Conservation (phyloP, 2,888 invertebrate species). For the Coenonympha arcania region DNA sequence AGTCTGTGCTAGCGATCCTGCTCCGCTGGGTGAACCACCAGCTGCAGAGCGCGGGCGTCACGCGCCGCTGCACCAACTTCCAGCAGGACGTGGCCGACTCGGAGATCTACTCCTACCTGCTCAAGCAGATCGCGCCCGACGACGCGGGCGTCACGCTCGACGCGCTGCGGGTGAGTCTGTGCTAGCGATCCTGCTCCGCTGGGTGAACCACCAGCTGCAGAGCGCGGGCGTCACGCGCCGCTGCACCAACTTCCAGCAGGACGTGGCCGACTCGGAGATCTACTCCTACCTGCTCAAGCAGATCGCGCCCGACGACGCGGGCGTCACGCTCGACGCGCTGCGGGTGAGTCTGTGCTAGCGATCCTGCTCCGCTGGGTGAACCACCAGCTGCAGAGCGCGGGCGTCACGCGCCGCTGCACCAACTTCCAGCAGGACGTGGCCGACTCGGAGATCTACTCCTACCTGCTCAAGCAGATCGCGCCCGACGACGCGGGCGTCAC, state of each 20-base stretch:
- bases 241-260: slow-evolving; percentile 94
- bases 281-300: slow-evolving; percentile 95
- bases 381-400: slow-evolving; percentile 93
- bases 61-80: slow-evolving; percentile 92
- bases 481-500: slow-evolving; percentile 89
- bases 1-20: no score
- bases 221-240: slow-evolving; percentile 88
- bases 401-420: slow-evolving; percentile 86
- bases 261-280: slow-evolving; percentile 96
- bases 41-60: slow-evolving; percentile 89
- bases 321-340: slow-evolving; percentile 88
- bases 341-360: slow-evolving; percentile 70
- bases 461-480: slow-evolving; percentile 95
- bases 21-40: slow-evolving; percentile 99
- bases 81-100: slow-evolving; percentile 96
- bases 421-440: slow-evolving; percentile 96
- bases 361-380: slow-evolving; percentile 99
- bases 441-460: slow-evolving; percentile 96
- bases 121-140: slow-evolving; percentile 94
- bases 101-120: slow-evolving; percentile 93
- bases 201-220: slow-evolving; percentile 99
- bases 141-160: slow-evolving; percentile 88
- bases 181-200: no score
- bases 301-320: slow-evolving; percentile 91
- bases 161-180: slow-evolving; percentile 79